Conservation (phyloP, 1,140 invertebrate genomes). For the Bombyx mori region DNA sequence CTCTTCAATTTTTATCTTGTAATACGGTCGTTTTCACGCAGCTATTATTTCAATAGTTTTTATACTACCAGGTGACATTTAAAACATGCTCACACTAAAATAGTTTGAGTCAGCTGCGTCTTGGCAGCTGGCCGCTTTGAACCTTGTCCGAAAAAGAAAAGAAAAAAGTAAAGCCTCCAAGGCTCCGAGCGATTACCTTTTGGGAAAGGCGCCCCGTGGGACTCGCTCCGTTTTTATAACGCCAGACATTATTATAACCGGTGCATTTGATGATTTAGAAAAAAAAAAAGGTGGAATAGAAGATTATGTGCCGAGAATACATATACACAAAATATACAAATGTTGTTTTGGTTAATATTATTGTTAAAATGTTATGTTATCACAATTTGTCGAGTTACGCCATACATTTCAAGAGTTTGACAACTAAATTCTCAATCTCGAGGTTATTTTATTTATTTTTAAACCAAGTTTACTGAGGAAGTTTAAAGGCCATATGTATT, state of each 20-base stretch:
- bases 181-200: constrained; percentile 55
- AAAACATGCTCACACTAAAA: constrained; percentile 7
- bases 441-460: too few species aligned
- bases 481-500: too few species aligned
- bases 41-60: background rate
- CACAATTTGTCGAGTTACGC: too few species aligned
- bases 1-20: too few species aligned
- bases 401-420: too few species aligned
- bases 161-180: constrained; percentile 37
- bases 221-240: constrained; percentile 41
- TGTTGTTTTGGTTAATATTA: too few species aligned
- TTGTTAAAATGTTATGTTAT: too few species aligned
- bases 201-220: constrained; percentile 52
- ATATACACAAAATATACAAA: too few species aligned
- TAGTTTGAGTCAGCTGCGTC: constrained; percentile 42
- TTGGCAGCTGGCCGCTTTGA: constrained; percentile 54
- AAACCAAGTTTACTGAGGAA: too few species aligned
- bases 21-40: too few species aligned
- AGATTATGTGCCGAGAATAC: too few species aligned
- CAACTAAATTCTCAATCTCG: too few species aligned
- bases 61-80: constrained; percentile 30
- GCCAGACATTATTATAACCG: constrained; percentile 45
- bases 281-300: constrained; percentile 26
- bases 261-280: constrained; percentile 44
- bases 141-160: constrained; percentile 37